These are phyloP conservation scores for Nowickia ferox DNA, from an alignment of 2,888 invertebrate species.

Conservation along the genomic window DNA sequence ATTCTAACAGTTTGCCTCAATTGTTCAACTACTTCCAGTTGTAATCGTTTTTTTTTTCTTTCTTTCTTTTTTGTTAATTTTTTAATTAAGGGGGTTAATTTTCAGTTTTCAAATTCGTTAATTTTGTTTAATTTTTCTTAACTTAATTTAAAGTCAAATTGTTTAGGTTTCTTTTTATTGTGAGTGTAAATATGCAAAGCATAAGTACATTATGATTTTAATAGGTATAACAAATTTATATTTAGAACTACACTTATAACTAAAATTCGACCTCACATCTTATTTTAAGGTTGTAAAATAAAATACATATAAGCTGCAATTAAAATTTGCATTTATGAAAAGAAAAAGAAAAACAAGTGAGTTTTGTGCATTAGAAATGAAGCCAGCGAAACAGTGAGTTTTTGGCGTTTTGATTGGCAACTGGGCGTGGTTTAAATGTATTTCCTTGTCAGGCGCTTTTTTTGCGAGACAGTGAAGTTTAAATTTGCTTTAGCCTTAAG, in stretches of 20 bases:
- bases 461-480: no score
- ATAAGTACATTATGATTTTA: conserved; percentile 17
- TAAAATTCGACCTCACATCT: neutral
- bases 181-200: conserved; percentile 57
- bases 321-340: conserved; percentile 7
- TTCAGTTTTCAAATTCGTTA: conserved; percentile 50
- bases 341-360: neutral
- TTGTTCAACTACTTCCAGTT: conserved; percentile 20
- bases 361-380: conserved; percentile 54
- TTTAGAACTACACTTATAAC: conserved; percentile 27
- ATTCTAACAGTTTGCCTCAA: conserved; percentile 30
- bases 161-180: conserved; percentile 9
- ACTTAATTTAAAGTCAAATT: conserved; percentile 11
- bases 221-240: conserved; percentile 50
- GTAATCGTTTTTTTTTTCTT: conserved; percentile 10
- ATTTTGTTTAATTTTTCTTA: conserved; percentile 19
- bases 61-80: conserved; percentile 22
- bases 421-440: conserved; percentile 35
- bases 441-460: neutral
- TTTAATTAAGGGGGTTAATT: no score
- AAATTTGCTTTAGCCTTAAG: no score
- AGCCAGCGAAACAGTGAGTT: conserved; percentile 42
- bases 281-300: conserved; percentile 13
- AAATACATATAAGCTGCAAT: neutral
- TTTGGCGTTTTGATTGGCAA: conserved; percentile 46